These are phyloP conservation scores for Mythimna pallens DNA, from an alignment of 2,888 invertebrate genomes.

Conservation along the genomic window DNA sequence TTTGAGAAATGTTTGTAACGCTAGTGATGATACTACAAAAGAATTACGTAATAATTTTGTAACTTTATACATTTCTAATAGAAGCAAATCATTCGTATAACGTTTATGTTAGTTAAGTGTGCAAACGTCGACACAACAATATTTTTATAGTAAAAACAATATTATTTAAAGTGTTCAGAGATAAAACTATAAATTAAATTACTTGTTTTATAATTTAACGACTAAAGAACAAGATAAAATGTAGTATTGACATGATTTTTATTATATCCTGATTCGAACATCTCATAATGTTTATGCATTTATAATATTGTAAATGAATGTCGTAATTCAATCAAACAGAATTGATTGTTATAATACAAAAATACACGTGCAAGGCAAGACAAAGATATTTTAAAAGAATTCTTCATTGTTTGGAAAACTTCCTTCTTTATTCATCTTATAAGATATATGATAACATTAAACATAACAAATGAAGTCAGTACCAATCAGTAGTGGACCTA, in stretches of 20 bases:
- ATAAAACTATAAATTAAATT: not conserved
- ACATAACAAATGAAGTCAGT: not conserved
- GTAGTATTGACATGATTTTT: not conserved
- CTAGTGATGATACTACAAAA: not conserved
- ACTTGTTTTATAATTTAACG: not conserved
- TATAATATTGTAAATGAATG: not conserved
- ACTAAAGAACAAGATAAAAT: not conserved
- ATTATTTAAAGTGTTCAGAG: not conserved
- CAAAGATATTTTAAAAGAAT: constrained; percentile 6
- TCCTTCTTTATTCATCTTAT: constrained; percentile 5
- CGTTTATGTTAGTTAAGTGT: not conserved
- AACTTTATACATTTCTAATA: not conserved
- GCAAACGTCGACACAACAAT: not conserved
- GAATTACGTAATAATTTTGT: not conserved
- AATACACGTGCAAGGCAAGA: not conserved
- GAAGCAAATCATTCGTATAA: constrained; percentile 2
- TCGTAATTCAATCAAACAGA: not conserved
- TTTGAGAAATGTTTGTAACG: not conserved
- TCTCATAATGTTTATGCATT: not conserved
- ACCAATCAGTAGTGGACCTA: not conserved
- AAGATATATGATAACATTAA: not conserved
- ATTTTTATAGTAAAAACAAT: not conserved
- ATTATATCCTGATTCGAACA: not conserved
- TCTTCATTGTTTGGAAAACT: not conserved
- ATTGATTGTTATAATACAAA: not conserved